A percentile compares a stretch with the other conserved stretches of the same genome.
Conservation (phyloP, 2,113 vertebrate genomes). For the Corythoichthys haematopterus region DNA sequence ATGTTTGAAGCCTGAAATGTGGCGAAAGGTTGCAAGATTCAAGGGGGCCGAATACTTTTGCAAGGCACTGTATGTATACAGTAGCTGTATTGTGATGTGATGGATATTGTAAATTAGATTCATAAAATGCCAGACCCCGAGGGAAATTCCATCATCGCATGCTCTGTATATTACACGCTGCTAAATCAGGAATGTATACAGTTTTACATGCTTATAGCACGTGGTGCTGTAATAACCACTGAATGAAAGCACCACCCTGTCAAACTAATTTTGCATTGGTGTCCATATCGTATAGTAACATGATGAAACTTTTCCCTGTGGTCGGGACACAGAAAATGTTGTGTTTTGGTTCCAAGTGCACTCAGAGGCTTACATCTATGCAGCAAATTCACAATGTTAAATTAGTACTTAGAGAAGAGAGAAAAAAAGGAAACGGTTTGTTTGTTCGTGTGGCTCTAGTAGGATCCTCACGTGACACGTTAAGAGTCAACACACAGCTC, state of each 20-base stretch:
- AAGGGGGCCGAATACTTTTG: too few relatives aligned
- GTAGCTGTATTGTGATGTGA: not conserved
- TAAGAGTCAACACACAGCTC: constrained; percentile 10
- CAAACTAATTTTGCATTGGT: not conserved
- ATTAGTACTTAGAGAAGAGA: not conserved
- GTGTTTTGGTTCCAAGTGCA: not conserved
- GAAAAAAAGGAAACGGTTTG: not conserved
- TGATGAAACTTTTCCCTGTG: not conserved
- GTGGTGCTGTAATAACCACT: not conserved
- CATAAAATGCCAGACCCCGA: not conserved
- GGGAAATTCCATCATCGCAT: not conserved
- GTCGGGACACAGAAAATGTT: not conserved
- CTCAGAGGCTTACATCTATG: not conserved
- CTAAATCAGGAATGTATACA: not conserved
- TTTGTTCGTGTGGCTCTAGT: not conserved
- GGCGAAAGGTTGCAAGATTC: too few relatives aligned
- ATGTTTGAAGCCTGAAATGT: too few relatives aligned
- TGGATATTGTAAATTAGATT: not conserved
- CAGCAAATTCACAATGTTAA: not conserved
- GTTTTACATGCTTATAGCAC: not conserved
- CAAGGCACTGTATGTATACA: not conserved
- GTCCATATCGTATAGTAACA: not conserved
- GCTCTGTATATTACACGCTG: not conserved
- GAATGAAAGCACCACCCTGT: not conserved
- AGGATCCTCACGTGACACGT: not conserved